These are phyloP conservation scores for Hycleus phaleratus DNA, from an alignment of 1,140 invertebrate species.

Conservation along the genomic window DNA sequence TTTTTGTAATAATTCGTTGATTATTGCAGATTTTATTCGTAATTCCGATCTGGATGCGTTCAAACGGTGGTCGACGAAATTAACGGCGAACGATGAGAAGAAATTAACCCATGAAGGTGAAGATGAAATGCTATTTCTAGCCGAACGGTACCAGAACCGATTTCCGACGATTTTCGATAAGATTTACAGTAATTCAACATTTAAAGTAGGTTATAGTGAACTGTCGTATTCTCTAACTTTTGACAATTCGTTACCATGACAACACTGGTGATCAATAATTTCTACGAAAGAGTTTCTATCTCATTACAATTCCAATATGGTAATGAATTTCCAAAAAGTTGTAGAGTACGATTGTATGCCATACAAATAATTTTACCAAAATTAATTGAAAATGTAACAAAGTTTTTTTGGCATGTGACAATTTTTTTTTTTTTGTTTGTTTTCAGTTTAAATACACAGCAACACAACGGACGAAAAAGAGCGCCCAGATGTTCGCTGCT, in stretches of 20 bases:
- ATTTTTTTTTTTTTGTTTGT: too few species aligned
- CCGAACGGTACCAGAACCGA: conserved; percentile 54
- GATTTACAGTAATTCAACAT: conserved; percentile 48
- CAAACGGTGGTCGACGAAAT: conserved; percentile 45
- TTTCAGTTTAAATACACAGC: conserved; percentile 64
- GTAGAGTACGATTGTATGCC: too few species aligned
- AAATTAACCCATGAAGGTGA: conserved; percentile 54
- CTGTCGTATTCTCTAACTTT: too few species aligned
- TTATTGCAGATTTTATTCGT: conserved; percentile 14
- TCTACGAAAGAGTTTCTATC: too few species aligned
- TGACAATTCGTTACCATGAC: too few species aligned
- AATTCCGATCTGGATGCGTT: conserved; percentile 40
- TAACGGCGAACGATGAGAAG: conserved; percentile 44
- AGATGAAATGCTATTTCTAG: conserved; percentile 57
- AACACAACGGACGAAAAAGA: conserved; percentile 63
- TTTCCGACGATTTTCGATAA: conserved; percentile 54
- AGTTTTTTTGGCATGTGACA: too few species aligned
- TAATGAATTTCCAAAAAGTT: too few species aligned
- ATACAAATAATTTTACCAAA: too few species aligned
- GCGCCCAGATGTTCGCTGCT: conserved; percentile 62
- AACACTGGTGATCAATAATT: too few species aligned
- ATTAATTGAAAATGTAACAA: too few species aligned
- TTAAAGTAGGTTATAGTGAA: conserved; percentile 42
- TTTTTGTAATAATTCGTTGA: conserved; percentile 13
- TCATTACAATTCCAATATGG: too few species aligned